phyloP scores from a whole-genome alignment of 2,888 invertebrate species.

The Amblyjoppa fuscipennis region DNA sequence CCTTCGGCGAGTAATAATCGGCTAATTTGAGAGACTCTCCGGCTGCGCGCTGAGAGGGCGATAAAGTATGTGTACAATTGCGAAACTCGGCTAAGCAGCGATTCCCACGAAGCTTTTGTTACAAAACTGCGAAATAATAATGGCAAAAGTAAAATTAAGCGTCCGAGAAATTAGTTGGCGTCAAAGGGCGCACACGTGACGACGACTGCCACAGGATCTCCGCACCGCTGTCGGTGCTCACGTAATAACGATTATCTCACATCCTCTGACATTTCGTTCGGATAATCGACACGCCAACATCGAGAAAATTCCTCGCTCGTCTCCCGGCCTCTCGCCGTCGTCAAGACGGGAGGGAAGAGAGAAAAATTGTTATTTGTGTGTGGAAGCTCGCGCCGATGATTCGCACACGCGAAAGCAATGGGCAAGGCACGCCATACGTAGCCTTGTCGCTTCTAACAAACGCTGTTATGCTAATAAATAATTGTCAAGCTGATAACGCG shows the following conservation, averaged over 20 bases:
- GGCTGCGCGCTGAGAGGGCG: background rate
- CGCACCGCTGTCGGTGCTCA: conserved; percentile 32
- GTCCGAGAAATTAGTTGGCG: background rate
- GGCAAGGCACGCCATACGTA: background rate
- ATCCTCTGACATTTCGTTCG: conserved; percentile 73
- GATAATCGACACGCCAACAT: conserved; percentile 66
- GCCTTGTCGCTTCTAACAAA: background rate
- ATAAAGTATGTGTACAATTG: conserved; percentile 13
- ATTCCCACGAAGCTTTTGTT: conserved; percentile 47
- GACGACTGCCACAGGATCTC: background rate
- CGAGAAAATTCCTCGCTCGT: conserved; percentile 25
- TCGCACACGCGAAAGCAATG: background rate
- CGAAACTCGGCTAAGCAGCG: conserved; percentile 30
- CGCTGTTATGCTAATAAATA: background rate
- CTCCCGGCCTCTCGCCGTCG: conserved; percentile 17
- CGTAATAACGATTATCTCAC: conserved; percentile 64
- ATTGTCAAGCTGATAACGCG: background rate
- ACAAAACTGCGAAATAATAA: background rate
- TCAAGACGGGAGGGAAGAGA: conserved; percentile 24
- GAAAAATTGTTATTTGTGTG: background rate
- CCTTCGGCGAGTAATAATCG: conserved; percentile 45
- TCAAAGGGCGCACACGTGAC: conserved; percentile 38
- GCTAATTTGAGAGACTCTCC: conserved; percentile 38
- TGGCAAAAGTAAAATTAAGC: conserved; percentile 24
- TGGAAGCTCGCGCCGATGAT: conserved; percentile 9